Base-by-base conservation (phyloP, 2,888 invertebrate species). In the Rotaria socialis region DNA sequence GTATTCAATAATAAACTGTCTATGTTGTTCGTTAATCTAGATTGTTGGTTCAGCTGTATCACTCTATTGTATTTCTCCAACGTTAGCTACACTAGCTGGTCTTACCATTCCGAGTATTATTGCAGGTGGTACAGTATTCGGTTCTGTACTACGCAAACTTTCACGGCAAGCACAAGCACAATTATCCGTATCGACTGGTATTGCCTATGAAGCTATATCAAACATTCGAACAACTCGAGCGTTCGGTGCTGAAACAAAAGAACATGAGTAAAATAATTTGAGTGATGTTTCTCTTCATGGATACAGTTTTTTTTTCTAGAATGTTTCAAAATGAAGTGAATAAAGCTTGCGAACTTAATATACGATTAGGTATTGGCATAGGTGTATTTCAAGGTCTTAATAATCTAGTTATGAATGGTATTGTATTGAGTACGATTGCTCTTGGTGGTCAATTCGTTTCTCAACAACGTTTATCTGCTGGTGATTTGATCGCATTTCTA, bases 401-500 rank as follows among this genome's bases (percentile, higher is more conserved):
- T 22, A 96, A 96, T 90, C 88, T 93, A 6, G 92, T 92, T 85
- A 89, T 93, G n/a, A 93, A 93, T 90, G 92, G 95, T 41, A 94
- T 97, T 92, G 95, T 97, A 16, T 92, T 98, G 67, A 94, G 94
- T 4, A 96, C 96, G 0, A 93, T 98, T 89, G 96, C 95, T 90
- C 93, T 95, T 89, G 98, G 97, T 86, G 96, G 97, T 1, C 94
- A 95, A 90, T 92, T 96, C 43, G 94, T 98, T 93, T 94, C 95
- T 0, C 93, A 93, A 16, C 94, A 94, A 80, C 94, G 95, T 89
- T 92, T 97, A 89, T 93, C 94, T 0, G 94, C 96, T 0, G 97
- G 97, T 75, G 95, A 96, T 89, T 93, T 98, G 84, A 97, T 98
- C 96, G 95, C 97, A 0, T 98, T 96, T 91, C 92, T 98, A 11